These are phyloP conservation scores for Xiphophorus couchianus DNA, from an alignment of 2,113 vertebrate genomes.

Conservation along the genomic window DNA sequence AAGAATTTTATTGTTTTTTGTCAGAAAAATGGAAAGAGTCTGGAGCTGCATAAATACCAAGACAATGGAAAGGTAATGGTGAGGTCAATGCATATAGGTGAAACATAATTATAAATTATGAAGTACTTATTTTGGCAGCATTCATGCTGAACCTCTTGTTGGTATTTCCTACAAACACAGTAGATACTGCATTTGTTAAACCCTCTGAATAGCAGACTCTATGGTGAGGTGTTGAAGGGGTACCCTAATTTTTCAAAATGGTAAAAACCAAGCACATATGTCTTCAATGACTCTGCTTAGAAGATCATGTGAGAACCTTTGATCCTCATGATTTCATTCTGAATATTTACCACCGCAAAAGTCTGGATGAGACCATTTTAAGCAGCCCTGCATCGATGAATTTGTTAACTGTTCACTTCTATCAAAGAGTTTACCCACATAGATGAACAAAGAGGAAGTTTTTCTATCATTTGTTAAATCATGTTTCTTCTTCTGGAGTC, in stretches of 20 bases:
- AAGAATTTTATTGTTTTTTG: too few relatives aligned
- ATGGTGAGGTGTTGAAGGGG: background rate
- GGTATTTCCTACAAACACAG: background rate
- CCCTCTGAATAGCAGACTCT: background rate
- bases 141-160: background rate
- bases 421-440: conserved; percentile 39
- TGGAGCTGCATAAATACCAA: background rate
- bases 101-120: background rate
- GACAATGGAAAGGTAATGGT: background rate
- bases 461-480: conserved; percentile 49
- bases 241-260: background rate
- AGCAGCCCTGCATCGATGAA: conserved; percentile 3
- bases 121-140: background rate
- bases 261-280: background rate
- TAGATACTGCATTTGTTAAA: background rate
- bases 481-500: conserved; percentile 52
- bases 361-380: conserved; percentile 18
- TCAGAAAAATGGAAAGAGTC: background rate
- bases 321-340: conserved; percentile 5
- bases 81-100: background rate
- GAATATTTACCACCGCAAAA: conserved; percentile 14
- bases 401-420: conserved; percentile 8
- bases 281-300: background rate
- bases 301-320: background rate
- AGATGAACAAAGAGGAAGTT: conserved; percentile 44